Evolutionary conservation across 1,140 invertebrate species (phyloP), one percentile per base, ranked within the genome.

Genomic region (Drosophila lini): DNA sequence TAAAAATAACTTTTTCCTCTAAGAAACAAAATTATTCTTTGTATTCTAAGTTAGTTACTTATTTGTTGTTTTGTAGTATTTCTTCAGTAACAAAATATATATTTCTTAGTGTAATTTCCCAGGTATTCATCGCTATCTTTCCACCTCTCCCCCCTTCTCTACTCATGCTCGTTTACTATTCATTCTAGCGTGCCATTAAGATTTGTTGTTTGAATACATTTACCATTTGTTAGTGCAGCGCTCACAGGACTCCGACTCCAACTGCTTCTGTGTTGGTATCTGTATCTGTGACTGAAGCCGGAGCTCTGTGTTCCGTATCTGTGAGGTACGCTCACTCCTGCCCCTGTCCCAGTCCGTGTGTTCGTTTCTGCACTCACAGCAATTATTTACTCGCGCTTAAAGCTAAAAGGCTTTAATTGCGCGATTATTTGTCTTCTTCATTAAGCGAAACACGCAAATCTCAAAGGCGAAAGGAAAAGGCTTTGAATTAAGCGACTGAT

Each of bases 371-470:
- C 85, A 90, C 86, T 90, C 88, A 78, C 80, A 90, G 86, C 88
- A 91, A 91, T 91, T 91, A 91, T 91, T 91, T 91, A 91, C 83
- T 75, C 77, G 88, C 81, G 83, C 88, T 91, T 91, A 89, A 88
- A 86, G 88, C 88, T 91, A 91, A 91, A 91, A 91, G 88, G 88
- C 88, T 91, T 91, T 91, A 91, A 91, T 91, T 91, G 88, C 83
- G 75, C 88, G 88, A 91, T 91, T 91, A 91, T 91, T 91, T 91
- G 88, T 91, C 88, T 91, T 91, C 88, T 91, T 91, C 78, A 89
- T 91, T 84, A 89, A 81, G 81, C 78, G 89, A 84, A 91, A 91
- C 89, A 91, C 88, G 88, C 88, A 91, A 91, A 91, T 91, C 88
- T 81, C 84, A 88, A 86, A 88, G 84, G 84, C 76, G 80, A 88